phyloP scores from a whole-genome alignment of 2,888 invertebrate genomes.

The Salticus scenicus region DNA sequence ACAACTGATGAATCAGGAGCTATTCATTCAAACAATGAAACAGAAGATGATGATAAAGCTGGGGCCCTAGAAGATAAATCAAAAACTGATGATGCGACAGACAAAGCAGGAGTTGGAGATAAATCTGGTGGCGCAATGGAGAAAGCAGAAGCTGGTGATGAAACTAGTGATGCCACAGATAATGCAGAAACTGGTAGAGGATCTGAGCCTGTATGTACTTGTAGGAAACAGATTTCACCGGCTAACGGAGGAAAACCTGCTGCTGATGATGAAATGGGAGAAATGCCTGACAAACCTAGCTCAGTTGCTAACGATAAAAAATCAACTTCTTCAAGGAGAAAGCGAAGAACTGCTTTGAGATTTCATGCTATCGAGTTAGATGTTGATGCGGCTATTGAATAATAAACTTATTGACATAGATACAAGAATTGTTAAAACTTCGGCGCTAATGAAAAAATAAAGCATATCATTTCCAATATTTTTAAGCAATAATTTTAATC shows the following conservation, averaged over 20 bases:
- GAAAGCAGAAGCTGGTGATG: neutral
- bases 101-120: neutral
- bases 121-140: neutral
- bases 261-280: neutral
- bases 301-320: too few relatives aligned
- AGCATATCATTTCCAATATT: too few relatives aligned
- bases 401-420: too few relatives aligned
- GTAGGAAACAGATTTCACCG: neutral
- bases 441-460: too few relatives aligned
- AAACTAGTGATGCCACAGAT: neutral
- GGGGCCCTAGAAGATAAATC: neutral
- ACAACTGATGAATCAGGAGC: neutral
- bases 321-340: too few relatives aligned
- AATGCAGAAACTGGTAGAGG: neutral
- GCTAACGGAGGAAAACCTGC: neutral
- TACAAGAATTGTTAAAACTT: too few relatives aligned
- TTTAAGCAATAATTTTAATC: too few relatives aligned
- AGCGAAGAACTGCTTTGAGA: neutral
- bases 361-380: too few relatives aligned
- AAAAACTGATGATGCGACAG: neutral
- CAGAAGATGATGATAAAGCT: neutral
- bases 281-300: too few relatives aligned
- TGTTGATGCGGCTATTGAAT: too few relatives aligned
- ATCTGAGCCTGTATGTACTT: neutral
- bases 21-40: neutral